Percentiles rank a stretch among this genome's conserved stretches.
Evolutionary conservation across 2,113 vertebrate genomes (phyloP).

Genomic region (Silurus asotus): DNA sequence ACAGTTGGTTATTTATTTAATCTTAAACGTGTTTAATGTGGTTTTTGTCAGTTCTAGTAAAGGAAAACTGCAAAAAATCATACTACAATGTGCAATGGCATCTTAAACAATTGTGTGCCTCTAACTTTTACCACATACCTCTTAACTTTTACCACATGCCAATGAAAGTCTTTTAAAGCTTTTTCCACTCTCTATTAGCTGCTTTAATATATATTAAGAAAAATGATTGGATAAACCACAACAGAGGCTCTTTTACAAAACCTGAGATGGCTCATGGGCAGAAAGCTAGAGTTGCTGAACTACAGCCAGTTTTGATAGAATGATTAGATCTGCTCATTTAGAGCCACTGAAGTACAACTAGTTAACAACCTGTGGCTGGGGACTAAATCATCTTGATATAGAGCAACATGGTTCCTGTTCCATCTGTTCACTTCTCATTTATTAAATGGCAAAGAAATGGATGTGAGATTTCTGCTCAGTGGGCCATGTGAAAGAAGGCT

Average conservation of each 20-base stretch:
- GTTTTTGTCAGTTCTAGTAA: neutral
- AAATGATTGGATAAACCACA: neutral
- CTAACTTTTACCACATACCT: too few species aligned
- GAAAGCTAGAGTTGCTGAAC: neutral
- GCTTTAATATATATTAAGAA: neutral
- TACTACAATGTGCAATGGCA: neutral
- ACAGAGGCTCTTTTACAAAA: neutral
- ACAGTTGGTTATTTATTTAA: neutral
- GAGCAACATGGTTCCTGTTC: neutral
- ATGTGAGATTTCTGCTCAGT: neutral
- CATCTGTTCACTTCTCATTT: neutral
- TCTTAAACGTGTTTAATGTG: neutral
- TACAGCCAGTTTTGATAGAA: neutral
- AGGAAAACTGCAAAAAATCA: neutral
- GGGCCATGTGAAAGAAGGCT: neutral
- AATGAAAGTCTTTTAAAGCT: too few species aligned
- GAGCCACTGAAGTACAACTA: neutral
- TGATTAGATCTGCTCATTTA: neutral
- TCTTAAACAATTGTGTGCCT: neutral
- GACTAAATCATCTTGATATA: neutral
- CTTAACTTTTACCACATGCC: too few species aligned
- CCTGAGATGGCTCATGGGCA: neutral
- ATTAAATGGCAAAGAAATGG: conserved; percentile 23
- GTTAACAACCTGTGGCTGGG: neutral
- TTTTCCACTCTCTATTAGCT: neutral